These are phyloP conservation scores for Oreohelix idahoensis DNA, from an alignment of 1,140 invertebrate genomes.

Conservation along the genomic window DNA sequence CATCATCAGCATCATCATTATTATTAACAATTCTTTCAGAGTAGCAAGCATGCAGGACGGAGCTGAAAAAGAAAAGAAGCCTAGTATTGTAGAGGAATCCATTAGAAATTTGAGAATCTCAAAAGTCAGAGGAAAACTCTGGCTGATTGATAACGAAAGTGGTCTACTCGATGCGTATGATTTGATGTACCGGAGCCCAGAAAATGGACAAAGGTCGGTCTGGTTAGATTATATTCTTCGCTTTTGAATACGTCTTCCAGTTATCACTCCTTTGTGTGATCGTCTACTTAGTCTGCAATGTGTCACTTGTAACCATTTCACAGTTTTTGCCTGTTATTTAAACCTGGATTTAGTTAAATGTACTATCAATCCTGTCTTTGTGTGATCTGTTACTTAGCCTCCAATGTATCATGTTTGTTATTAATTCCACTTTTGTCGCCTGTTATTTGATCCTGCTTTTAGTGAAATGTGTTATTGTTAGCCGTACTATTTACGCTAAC, in stretches of 20 bases:
- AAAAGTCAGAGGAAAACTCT: slow-evolving; percentile 63
- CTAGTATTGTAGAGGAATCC: slow-evolving; percentile 67
- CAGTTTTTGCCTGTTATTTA: too few species aligned
- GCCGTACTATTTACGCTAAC: too few species aligned
- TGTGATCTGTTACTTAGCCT: too few species aligned
- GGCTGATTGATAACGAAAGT: slow-evolving; percentile 75
- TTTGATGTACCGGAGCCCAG: slow-evolving; percentile 61
- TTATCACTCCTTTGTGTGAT: too few species aligned
- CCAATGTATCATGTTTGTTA: background rate
- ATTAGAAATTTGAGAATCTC: slow-evolving; percentile 72
- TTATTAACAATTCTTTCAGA: slow-evolving; percentile 57
- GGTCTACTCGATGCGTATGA: slow-evolving; percentile 73
- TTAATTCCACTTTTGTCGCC: background rate
- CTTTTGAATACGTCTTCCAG: too few species aligned
- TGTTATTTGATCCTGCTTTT: too few species aligned
- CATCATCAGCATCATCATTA: too few species aligned
- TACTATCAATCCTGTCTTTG: too few species aligned
- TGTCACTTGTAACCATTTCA: too few species aligned
- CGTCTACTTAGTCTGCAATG: too few species aligned
- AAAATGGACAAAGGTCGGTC: slow-evolving; percentile 16
- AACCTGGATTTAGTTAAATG: too few species aligned
- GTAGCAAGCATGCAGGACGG: slow-evolving; percentile 74
- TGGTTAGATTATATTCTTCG: background rate
- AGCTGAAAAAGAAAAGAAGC: slow-evolving; percentile 67
- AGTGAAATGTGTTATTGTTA: too few species aligned